Evolutionary conservation across 2,888 invertebrate species (phyloP), one percentile per base, ranked within the genome.

Genomic region (Himalopsyche tibetana): DNA sequence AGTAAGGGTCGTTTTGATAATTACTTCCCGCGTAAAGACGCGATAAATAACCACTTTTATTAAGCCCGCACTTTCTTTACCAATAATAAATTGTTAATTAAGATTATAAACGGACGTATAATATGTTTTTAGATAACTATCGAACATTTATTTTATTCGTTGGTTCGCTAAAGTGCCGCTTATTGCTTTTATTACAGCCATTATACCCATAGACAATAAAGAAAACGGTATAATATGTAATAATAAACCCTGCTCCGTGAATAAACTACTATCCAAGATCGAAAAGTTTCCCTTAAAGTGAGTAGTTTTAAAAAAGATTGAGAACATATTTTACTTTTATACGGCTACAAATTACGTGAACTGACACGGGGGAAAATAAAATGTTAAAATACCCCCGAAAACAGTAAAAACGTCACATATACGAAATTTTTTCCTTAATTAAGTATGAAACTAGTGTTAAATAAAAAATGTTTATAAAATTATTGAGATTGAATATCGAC

Each of bases 1-100:
- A 12, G 74, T 15, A 74, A 74, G 38, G 74, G 74, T 74, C 36
- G 74, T 36, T 74, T 74, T 15, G 74, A 9, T 74, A 74, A 74
- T 74, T 74, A 74, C 38, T 38, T 15, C 5, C 74, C n/a, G 74
- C 36, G 74, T 36, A 4, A 12, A 74, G 28, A 15, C 38, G 36
- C 15, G 3, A 51, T 51, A 51, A 51, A 51, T 51, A 12, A 74
- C 15, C 74, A 38, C 28, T 74, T 74, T 74, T 74, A 74, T 74
- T 74, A 74, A 74, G 28, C 74, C 74, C 74, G 36, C 15, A 28
- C 12, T 11, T 74, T 74, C 36, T 74, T 74, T 36, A 74, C 38
- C 36, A 28, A 36, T 74, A 36, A 74, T 74, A 15, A 36, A 74
- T 36, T 36, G 74, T 74, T 36, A 36, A 74, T 74, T 74, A 36